Evolutionary conservation across 2,888 invertebrate species (phyloP).

Genomic region (Cataglyphis albicans): DNA sequence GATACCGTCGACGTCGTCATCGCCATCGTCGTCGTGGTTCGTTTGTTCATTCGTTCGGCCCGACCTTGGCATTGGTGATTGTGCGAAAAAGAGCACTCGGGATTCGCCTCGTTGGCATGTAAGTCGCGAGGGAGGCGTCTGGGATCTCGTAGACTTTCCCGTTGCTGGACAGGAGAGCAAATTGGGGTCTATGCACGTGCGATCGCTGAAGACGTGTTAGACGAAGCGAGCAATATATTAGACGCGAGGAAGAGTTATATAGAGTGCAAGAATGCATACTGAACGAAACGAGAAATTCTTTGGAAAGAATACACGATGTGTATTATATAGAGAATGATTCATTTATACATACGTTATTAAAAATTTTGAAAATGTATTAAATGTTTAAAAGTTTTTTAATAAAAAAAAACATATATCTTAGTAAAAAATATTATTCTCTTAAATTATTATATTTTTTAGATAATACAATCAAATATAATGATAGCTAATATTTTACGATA

Average conservation of each 20-base stretch:
- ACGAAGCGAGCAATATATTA: background rate
- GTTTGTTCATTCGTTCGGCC: slow-evolving; percentile 29
- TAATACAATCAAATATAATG: background rate
- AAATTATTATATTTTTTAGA: background rate
- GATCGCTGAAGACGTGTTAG: background rate
- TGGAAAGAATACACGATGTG: background rate
- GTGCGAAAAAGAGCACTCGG: slow-evolving; percentile 40
- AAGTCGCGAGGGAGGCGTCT: slow-evolving; percentile 8
- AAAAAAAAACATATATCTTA: too few species aligned
- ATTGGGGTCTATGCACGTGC: background rate
- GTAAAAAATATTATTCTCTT: background rate
- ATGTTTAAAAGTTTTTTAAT: too few species aligned
- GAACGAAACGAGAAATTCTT: slow-evolving; percentile 6
- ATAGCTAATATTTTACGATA: background rate
- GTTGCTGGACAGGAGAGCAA: background rate
- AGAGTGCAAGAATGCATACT: background rate
- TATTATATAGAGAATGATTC: background rate
- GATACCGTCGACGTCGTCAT: slow-evolving; percentile 52
- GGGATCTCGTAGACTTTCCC: slow-evolving; percentile 22
- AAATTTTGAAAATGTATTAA: background rate
- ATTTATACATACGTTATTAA: background rate
- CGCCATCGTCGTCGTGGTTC: slow-evolving; percentile 15
- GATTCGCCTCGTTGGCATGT: slow-evolving; percentile 35
- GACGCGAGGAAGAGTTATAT: slow-evolving; percentile 1
- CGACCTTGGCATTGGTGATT: slow-evolving; percentile 73